phyloP scores from a whole-genome alignment of 2,888 invertebrate species.

The Hirudinaria manillensis region DNA sequence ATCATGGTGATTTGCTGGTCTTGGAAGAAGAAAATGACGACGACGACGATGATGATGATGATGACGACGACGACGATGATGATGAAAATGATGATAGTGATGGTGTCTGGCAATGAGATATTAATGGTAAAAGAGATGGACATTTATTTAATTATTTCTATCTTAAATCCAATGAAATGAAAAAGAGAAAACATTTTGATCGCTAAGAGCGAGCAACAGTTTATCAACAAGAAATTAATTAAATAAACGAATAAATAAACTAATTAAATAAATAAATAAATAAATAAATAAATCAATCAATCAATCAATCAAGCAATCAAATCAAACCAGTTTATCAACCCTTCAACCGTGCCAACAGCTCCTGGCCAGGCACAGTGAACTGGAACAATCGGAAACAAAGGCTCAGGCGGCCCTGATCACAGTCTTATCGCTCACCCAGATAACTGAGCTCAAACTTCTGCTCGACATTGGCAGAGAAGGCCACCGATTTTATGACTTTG shows the following conservation, averaged over 20 bases:
- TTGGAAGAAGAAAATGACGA: not conserved
- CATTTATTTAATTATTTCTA: no score
- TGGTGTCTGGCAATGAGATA: not conserved
- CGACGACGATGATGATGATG: slow-evolving; percentile 14
- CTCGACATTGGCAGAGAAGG: slow-evolving; percentile 42
- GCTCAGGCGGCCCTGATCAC: slow-evolving; percentile 42
- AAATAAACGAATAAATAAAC: no score
- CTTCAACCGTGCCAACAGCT: slow-evolving; percentile 33
- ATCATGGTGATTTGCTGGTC: not conserved
- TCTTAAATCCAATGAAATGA: no score
- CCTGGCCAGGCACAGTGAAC: slow-evolving; percentile 41
- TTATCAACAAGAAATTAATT: no score
- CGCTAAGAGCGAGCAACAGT: no score
- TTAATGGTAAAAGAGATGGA: no score
- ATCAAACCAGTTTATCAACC: no score
- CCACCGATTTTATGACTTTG: slow-evolving; percentile 43
- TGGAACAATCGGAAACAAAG: slow-evolving; percentile 43
- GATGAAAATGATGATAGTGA: slow-evolving; percentile 6
- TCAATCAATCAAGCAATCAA: no score
- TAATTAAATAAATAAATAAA: no score
- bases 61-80: slow-evolving; percentile 1
- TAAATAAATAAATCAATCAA: no score
- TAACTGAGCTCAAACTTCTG: slow-evolving; percentile 42
- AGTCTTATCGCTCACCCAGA: slow-evolving; percentile 41
- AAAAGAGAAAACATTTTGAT: no score